Percentiles rank a stretch among this genome's conserved stretches.
Evolutionary conservation across 2,113 vertebrate species (phyloP).

Genomic region (Colaptes auratus): DNA sequence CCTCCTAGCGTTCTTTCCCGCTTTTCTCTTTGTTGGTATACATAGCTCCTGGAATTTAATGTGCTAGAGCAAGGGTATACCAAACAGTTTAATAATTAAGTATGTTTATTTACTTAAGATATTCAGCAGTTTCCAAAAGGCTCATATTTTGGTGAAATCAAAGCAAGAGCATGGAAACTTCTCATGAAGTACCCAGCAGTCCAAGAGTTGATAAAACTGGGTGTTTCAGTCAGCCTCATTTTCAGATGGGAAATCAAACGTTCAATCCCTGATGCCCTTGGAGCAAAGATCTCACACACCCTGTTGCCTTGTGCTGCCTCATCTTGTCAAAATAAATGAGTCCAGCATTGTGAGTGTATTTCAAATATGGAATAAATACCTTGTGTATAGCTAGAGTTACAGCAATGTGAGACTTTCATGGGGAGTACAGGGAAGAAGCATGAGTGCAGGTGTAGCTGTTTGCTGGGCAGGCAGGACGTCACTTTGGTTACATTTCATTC

Average conservation of each 20-base stretch:
- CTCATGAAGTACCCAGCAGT: background rate
- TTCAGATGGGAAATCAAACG: background rate
- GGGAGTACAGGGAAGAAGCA: background rate
- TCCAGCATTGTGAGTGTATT: background rate
- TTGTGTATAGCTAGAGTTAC: background rate
- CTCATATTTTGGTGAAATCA: background rate
- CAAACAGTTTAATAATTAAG: background rate
- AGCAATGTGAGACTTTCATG: background rate
- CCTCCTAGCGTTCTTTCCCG: too few species aligned
- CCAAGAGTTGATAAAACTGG: background rate
- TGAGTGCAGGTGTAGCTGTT: background rate
- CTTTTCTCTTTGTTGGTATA: too few species aligned
- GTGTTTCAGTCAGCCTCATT: slow-evolving; percentile 3
- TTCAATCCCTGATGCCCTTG: background rate
- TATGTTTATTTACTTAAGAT: background rate
- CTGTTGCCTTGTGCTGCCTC: slow-evolving; percentile 26
- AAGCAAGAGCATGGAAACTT: background rate
- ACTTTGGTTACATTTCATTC: background rate
- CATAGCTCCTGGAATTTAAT: too few species aligned
- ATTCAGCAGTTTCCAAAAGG: background rate
- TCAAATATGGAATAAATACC: background rate
- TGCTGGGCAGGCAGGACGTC: background rate
- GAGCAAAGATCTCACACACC: slow-evolving; percentile 8
- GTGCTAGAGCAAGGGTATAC: background rate
- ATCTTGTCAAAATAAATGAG: slow-evolving; percentile 30